Percentiles rank a stretch among this genome's conserved stretches.
These are phyloP conservation scores for Danaus melanippus DNA, from an alignment of 1,140 invertebrate species.

Conservation along the genomic window DNA sequence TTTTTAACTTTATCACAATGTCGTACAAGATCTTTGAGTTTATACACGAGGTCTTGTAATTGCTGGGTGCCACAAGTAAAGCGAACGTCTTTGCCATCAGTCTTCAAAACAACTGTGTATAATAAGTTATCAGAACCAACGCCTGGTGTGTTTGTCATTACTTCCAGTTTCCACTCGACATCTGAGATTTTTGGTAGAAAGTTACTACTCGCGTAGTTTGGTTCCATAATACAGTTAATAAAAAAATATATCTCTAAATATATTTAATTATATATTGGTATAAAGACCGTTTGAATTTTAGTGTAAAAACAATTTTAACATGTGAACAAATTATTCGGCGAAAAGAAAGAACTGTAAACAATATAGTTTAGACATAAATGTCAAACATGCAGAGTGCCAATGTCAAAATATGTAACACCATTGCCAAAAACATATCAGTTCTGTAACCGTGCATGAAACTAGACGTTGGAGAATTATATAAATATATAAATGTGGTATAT, in stretches of 20 bases:
- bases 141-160: constrained; percentile 52
- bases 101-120: constrained; percentile 61
- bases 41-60: constrained; percentile 78
- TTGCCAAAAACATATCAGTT: too few relatives aligned
- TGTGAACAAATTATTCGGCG: too few relatives aligned
- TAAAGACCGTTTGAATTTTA: too few relatives aligned
- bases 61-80: constrained; percentile 77
- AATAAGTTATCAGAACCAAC: constrained; percentile 58
- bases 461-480: too few relatives aligned
- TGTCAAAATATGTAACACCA: too few relatives aligned
- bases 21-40: constrained; percentile 76
- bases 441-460: too few relatives aligned
- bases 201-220: constrained; percentile 18
- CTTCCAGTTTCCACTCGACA: constrained; percentile 78
- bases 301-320: too few relatives aligned
- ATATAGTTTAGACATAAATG: too few relatives aligned
- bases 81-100: constrained; percentile 68
- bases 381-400: too few relatives aligned
- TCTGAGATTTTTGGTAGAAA: constrained; percentile 76
- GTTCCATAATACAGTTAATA: constrained; percentile 24
- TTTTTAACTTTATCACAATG: constrained; percentile 74
- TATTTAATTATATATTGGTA: too few relatives aligned
- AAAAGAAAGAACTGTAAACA: too few relatives aligned
- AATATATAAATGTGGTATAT: too few relatives aligned
- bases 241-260: not conserved